These are phyloP conservation scores for Drosophila barbarae DNA, from an alignment of 2,888 invertebrate genomes.

Conservation along the genomic window DNA sequence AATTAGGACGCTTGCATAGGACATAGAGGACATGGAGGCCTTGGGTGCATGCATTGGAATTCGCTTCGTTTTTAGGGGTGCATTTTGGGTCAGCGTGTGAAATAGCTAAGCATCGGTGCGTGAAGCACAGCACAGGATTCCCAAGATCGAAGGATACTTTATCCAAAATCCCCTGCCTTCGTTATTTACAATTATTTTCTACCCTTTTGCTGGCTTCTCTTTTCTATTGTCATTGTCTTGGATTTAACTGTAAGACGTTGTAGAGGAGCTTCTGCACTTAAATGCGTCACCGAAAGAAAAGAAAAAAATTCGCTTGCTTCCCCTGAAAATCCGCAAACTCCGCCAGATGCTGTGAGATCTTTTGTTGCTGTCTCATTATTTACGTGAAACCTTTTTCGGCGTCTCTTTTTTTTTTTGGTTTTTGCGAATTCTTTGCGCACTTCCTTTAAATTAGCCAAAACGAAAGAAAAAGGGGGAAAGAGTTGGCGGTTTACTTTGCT, in stretches of 20 bases:
- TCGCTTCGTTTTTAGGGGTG: slow-evolving; percentile 54
- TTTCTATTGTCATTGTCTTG: slow-evolving; percentile 34
- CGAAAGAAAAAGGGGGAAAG: not conserved
- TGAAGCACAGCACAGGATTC: slow-evolving; percentile 22
- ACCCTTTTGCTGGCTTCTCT: slow-evolving; percentile 49
- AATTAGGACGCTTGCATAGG: slow-evolving; percentile 48
- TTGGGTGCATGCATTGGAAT: slow-evolving; percentile 46
- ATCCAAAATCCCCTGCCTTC: slow-evolving; percentile 47
- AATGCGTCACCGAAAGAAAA: slow-evolving; percentile 33
- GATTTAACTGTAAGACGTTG: slow-evolving; percentile 7
- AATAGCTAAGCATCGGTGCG: slow-evolving; percentile 46
- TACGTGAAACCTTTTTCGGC: slow-evolving; percentile 38
- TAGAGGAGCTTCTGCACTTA: slow-evolving; percentile 8
- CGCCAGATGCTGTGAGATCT: slow-evolving; percentile 33
- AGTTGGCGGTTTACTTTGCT: slow-evolving; percentile 18
- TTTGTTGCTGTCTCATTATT: slow-evolving; percentile 37
- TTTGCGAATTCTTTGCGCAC: slow-evolving; percentile 38
- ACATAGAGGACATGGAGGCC: not conserved
- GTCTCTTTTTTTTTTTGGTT: slow-evolving; percentile 12
- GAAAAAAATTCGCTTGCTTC: slow-evolving; percentile 37
- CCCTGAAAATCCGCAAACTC: slow-evolving; percentile 7
- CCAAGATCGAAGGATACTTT: slow-evolving; percentile 28
- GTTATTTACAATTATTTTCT: slow-evolving; percentile 37
- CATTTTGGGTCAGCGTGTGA: slow-evolving; percentile 57
- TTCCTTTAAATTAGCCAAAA: slow-evolving; percentile 18